Base-by-base conservation (phyloP, 2,113 vertebrate species). In the Neotragus moschatus region DNA sequence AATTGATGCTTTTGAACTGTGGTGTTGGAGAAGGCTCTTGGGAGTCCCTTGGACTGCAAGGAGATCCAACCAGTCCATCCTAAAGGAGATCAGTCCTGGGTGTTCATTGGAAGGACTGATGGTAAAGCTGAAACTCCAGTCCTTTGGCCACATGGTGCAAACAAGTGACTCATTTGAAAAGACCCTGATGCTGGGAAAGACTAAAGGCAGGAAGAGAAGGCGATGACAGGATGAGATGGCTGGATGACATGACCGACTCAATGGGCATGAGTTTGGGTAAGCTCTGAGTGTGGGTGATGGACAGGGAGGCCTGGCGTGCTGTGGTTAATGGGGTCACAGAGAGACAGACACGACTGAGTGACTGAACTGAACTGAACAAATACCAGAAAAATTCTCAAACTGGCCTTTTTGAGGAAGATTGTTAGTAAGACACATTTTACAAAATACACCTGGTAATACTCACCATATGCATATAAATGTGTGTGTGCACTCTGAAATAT, bases 321-420 rank as follows among this genome's bases (percentile, higher is more conserved):
- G 66, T 36, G 19, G 66, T 70, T 70, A 19, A 6, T 39, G 66
- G 19, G 66, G 66, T 70, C 19, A 1, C n/a, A 70, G 10, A 21
- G n/a, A 23, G n/a, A 23, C 2, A 0, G 66, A 70, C n/a, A 39
- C 0, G 2, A 39, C 66, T 21, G 19, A 70, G n/a, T 1, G 2
- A 36, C n/a, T 36, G 63, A 36, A 70, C n/a, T 21, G n/a, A 70
- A 70, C 66, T 19, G 19, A 70, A 39, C 66, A 70, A 93, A 87
- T 2, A 56, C 2, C 36, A 93, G 73, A 3, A 49, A 26, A 84
- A 55, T 49, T 82, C 79, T 90, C 23, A 73, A 88, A 82, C 28
- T 36, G 26, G 39, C 21, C 39, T 95, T 97, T 94, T 45, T 2
- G 92, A 58, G 33, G 17, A 58, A 85, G 19, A 70, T 0, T 33